Evolutionary conservation across 1,140 invertebrate genomes (phyloP).

Genomic region (Nomia melanderi): DNA sequence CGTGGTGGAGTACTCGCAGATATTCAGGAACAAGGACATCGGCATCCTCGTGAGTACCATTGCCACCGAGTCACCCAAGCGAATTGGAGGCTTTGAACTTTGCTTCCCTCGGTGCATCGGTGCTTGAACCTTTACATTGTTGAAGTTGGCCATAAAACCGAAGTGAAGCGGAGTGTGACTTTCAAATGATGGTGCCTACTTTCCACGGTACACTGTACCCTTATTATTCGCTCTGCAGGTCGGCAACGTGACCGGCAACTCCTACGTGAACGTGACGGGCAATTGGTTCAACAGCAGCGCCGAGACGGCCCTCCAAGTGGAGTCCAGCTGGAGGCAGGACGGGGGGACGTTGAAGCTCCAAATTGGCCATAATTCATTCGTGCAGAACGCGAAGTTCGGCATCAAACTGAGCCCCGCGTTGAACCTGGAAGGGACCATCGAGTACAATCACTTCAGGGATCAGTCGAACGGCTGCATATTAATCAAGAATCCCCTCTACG

Average conservation of each 20-base stretch:
- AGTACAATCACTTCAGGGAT: conserved; percentile 93
- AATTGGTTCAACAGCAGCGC: conserved; percentile 91
- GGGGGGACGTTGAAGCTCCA: conserved; percentile 84
- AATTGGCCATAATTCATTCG: conserved; percentile 93
- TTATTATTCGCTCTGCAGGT: conserved; percentile 71
- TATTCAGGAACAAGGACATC: conserved; percentile 91
- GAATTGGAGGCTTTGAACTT: no score
- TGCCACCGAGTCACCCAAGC: neutral
- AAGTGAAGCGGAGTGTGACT: no score
- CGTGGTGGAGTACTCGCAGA: conserved; percentile 91
- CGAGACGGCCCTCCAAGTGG: conserved; percentile 88
- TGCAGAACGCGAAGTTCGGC: conserved; percentile 88
- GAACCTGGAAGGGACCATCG: conserved; percentile 89
- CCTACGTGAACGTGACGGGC: conserved; percentile 92
- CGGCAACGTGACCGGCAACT: conserved; percentile 88
- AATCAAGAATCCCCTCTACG: conserved; percentile 90
- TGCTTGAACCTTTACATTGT: no score
- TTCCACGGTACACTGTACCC: neutral
- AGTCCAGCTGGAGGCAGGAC: conserved; percentile 88
- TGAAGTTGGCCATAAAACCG: no score
- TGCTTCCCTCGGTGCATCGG: no score
- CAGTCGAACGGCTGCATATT: conserved; percentile 92
- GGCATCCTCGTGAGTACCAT: conserved; percentile 86
- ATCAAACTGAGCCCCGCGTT: conserved; percentile 92
- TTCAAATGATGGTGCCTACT: no score